Percentiles rank a stretch among this genome's conserved stretches.
Evolutionary conservation across 2,797 vertebrate species (phyloP).

Genomic region (Macroramphosus scolopax): DNA sequence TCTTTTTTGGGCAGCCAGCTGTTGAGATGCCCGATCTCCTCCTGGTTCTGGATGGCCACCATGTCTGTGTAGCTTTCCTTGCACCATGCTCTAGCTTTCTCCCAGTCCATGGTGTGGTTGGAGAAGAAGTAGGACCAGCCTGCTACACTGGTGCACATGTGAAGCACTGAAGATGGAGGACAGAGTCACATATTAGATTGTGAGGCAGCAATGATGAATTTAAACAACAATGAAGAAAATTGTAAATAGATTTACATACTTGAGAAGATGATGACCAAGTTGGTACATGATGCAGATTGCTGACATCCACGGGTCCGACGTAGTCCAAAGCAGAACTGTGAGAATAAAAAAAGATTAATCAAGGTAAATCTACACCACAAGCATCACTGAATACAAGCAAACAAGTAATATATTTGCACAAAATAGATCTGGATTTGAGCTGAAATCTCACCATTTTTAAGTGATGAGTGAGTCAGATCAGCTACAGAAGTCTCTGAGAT

Average conservation of each 20-base stretch:
- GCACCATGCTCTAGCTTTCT: conserved; percentile 67
- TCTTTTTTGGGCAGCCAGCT: conserved; percentile 29
- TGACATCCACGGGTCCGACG: conserved; percentile 19
- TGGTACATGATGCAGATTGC: conserved; percentile 28
- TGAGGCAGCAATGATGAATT: not conserved
- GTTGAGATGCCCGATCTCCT: conserved; percentile 75
- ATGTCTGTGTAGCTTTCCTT: conserved; percentile 70
- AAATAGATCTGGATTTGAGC: too few relatives aligned
- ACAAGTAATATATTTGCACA: too few relatives aligned
- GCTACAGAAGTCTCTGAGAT: conserved; percentile 5
- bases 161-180: conserved; percentile 60
- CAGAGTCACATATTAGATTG: conserved; percentile 14
- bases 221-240: not conserved
- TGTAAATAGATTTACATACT: conserved; percentile 52
- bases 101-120: conserved; percentile 66
- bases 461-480: not conserved
- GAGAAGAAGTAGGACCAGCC: conserved; percentile 79
- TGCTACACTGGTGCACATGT: conserved; percentile 54
- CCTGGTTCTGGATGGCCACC: conserved; percentile 83
- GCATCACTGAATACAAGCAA: not conserved
- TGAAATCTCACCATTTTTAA: conserved; percentile 66
- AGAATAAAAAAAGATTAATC: conserved; percentile 9
- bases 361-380: not conserved
- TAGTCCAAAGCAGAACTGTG: conserved; percentile 44
- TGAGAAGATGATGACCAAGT: conserved; percentile 54